phyloP scores from a whole-genome alignment of 2,113 vertebrate genomes.

The Arothron firmamentum region DNA sequence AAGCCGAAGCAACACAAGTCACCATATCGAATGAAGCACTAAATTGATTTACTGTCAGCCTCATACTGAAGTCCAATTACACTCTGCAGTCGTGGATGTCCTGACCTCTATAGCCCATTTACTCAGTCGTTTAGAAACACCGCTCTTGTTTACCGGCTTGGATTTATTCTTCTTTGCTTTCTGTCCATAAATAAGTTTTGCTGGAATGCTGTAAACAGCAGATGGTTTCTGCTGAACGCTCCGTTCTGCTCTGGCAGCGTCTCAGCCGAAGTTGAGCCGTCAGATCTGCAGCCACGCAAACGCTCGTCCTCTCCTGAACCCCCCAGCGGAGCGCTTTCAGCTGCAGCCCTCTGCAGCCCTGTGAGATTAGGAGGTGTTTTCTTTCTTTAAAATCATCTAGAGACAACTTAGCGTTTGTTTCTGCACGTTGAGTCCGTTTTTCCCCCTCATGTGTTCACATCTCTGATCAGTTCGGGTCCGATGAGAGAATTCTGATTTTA shows the following conservation, averaged over 20 bases:
- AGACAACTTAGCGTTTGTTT: too few species aligned
- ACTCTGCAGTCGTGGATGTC: not conserved
- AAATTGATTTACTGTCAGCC: too few species aligned
- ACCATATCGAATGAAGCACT: too few species aligned
- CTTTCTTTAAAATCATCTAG: too few species aligned
- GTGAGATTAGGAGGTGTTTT: too few species aligned
- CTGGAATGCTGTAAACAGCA: not conserved
- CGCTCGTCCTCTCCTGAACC: not conserved
- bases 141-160: conserved; percentile 1
- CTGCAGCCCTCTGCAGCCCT: too few species aligned
- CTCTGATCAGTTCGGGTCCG: too few species aligned
- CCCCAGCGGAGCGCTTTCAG: too few species aligned
- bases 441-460: too few species aligned
- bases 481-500: too few species aligned
- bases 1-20: not conserved
- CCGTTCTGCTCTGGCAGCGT: not conserved
- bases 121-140: conserved; percentile 6
- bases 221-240: not conserved
- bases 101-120: not conserved
- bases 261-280: not conserved
- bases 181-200: conserved; percentile 15
- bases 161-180: conserved; percentile 21
- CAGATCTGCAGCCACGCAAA: not conserved
- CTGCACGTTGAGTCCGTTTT: too few species aligned
- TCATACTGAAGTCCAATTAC: too few species aligned